Evolutionary conservation across 64 coral and sea anemone species (phyloP), one percentile per base, ranked within the genome.

Genomic region (Montipora foliosa): DNA sequence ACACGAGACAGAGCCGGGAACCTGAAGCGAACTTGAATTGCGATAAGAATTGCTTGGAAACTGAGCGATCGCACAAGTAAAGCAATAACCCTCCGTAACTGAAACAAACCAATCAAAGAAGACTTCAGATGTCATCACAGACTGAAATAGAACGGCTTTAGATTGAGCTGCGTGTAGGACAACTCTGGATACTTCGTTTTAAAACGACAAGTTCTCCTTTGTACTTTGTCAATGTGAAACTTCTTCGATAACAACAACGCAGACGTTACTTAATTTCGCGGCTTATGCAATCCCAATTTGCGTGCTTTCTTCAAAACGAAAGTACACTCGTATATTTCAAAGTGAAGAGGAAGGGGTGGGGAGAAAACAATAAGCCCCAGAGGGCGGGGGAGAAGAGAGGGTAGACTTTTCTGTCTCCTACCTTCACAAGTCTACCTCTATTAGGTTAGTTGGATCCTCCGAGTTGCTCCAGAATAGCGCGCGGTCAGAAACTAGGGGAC

Each of bases 31-130:
- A 99, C 71, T 96, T 83, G 62, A 99, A 96, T 47, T 91, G 84
- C 11, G 93, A 84, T 5, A 99, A 85, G 25, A 94, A 82, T 80
- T 94, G 83, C 74, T 91, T 90, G 16, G 89, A 92, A 11, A 99
- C 95, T 77, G 88, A 89, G 58, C 87, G 89, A 60, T 79, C 90
- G 79, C 79, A 89, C 77, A 91, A 96, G 76, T 92, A 94, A 24
- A 88, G 79, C 89, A 99, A 92, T 47, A 98, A 77, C 13, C 98
- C 98, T 17, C 98, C 95, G 52, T 99, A 99, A 80, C 73, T 94
- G 49, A 69, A 75, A 82, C 0, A 48, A 5, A 86, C 8, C 10
- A 7, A 72, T 48, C 66, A 17, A 9, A 2, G 61, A 49, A 1
- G 9, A 44, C 11, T 37, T 71, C 19, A 24, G 68, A 22, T 5